Percentiles rank a stretch among this genome's conserved stretches.
Conservation (phyloP, 2,888 invertebrate species). For the Villa cingulata region DNA sequence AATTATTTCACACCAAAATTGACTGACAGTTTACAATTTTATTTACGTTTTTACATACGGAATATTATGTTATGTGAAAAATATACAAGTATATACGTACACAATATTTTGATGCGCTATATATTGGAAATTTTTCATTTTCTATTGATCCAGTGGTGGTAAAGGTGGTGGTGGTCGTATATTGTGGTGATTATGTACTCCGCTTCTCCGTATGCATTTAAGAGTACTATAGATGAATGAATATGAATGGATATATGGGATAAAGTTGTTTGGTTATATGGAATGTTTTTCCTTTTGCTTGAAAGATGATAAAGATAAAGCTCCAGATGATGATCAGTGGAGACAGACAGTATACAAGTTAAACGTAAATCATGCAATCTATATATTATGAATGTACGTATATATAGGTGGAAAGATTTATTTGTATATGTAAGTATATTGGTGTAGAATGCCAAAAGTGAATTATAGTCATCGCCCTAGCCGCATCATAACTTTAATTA, state of each 20-base stretch:
- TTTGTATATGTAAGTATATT: not conserved
- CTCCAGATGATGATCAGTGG: not conserved
- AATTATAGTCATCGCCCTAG: constrained; percentile 8
- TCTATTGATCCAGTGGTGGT: too few species aligned
- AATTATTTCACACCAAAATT: not conserved
- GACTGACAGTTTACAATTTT: not conserved
- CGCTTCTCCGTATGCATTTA: too few species aligned
- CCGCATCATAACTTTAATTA: constrained; percentile 10
- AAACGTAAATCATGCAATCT: too few species aligned
- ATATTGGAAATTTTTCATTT: too few species aligned
- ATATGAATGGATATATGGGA: too few species aligned
- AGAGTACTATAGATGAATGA: not conserved
- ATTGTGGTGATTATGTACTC: too few species aligned
- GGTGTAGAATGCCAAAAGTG: constrained; percentile 2
- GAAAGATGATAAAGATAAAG: not conserved
- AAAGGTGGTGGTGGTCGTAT: too few species aligned
- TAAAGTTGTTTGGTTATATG: too few species aligned
- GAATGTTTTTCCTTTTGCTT: too few species aligned
- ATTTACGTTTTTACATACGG: not conserved
- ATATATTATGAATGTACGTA: not conserved
- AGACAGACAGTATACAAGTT: not conserved
- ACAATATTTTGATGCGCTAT: too few species aligned
- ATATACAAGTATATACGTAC: too few species aligned
- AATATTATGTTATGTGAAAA: not conserved
- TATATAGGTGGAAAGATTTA: not conserved